Conservation (phyloP, 1,140 invertebrate species). For the Bombyx mandarina region DNA sequence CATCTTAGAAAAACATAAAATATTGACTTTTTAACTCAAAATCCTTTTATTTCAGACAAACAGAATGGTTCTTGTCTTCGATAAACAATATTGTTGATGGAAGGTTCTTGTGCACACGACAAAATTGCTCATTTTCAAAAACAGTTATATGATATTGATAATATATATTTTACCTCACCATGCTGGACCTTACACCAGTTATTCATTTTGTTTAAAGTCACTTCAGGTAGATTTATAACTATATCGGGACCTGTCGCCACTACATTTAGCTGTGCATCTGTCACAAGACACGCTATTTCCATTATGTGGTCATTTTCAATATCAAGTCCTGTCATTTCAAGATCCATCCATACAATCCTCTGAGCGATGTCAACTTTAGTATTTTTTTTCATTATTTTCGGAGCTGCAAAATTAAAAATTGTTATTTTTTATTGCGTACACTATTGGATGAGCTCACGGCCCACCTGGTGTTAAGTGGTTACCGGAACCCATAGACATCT, state of each 20-base stretch:
- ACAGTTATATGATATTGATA: neutral
- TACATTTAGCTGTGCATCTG: slow-evolving; percentile 85
- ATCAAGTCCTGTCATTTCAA: slow-evolving; percentile 86
- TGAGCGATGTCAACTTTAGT: slow-evolving; percentile 26
- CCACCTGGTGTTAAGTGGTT: no score
- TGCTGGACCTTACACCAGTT: slow-evolving; percentile 88
- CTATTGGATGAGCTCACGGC: no score
- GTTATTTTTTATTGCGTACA: no score
- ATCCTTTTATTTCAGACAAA: neutral
- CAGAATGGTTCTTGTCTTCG: no score
- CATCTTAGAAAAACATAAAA: no score
- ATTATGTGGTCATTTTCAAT: slow-evolving; percentile 84
- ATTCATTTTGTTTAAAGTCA: slow-evolving; percentile 83
- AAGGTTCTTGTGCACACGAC: neutral
- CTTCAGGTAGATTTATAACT: slow-evolving; percentile 85
- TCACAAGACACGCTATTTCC: slow-evolving; percentile 91
- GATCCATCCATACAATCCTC: slow-evolving; percentile 72
- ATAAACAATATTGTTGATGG: neutral
- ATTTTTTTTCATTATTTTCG: no score
- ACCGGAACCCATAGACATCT: no score
- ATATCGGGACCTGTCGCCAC: slow-evolving; percentile 84
- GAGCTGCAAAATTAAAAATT: no score
- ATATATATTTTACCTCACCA: slow-evolving; percentile 70
- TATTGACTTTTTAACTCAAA: no score
- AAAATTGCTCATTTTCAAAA: neutral